Conservation (phyloP, 2,113 vertebrate species). For the Podilymbus podiceps region DNA sequence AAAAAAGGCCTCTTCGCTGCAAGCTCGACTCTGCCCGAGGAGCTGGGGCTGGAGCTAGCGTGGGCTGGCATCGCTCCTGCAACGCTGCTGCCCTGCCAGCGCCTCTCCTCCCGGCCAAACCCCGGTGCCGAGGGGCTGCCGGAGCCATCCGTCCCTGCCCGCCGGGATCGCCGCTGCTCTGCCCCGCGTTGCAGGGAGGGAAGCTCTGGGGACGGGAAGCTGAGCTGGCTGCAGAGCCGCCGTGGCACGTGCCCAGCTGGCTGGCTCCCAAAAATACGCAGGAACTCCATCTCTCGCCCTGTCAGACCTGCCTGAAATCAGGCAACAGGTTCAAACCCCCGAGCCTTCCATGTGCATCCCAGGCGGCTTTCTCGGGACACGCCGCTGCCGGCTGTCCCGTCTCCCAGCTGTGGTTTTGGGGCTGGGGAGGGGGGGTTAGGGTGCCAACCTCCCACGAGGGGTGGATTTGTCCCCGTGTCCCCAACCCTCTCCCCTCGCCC, state of each 20-base stretch:
- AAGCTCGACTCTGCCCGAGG: not conserved
- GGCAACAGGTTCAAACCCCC: not conserved
- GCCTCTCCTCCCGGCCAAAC: not conserved
- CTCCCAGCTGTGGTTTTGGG: fast-evolving
- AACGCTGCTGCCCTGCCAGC: not conserved
- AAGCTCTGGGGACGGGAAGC: not conserved
- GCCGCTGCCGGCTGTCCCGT: fast-evolving
- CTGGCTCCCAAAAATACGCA: not conserved
- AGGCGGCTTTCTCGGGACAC: not conserved
- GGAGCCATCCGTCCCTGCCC: fast-evolving
- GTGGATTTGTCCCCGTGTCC: fast-evolving
- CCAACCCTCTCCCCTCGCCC: not conserved
- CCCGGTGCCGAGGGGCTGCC: not conserved
- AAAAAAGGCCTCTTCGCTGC: not conserved
- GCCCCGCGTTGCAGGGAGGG: not conserved
- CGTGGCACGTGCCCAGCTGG: not conserved
- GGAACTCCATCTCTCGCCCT: not conserved
- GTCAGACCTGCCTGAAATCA: not conserved
- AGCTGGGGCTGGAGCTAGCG: not conserved
- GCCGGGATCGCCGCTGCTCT: fast-evolving
- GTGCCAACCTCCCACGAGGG: fast-evolving
- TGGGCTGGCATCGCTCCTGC: not conserved
- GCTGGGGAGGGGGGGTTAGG: fast-evolving
- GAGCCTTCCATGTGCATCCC: not conserved
- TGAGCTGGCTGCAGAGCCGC: fast-evolving